Evolutionary conservation across 1,140 invertebrate genomes (phyloP).

Genomic region (Platyscapa corneri): DNA sequence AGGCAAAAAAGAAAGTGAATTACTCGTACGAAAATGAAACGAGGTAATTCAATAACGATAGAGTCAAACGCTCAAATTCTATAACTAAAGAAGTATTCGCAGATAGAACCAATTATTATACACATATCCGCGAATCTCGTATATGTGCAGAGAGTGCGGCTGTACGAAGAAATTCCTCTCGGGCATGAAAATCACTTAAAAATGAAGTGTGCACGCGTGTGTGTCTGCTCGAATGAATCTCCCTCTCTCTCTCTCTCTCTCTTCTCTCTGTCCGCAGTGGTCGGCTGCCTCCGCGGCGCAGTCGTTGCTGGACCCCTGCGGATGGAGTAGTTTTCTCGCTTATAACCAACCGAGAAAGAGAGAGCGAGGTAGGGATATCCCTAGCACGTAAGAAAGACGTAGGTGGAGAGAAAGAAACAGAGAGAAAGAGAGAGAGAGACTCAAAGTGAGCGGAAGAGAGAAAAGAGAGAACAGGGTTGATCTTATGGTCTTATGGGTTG

Average conservation of each 20-base stretch:
- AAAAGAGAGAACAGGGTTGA: constrained; percentile 53
- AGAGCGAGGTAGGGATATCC: constrained; percentile 8
- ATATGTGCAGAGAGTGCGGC: neutral
- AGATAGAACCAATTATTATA: constrained; percentile 8
- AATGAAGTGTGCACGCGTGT: constrained; percentile 38
- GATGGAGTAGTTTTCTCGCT: constrained; percentile 33
- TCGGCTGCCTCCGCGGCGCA: neutral
- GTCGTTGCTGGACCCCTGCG: constrained; percentile 25
- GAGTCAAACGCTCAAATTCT: neutral
- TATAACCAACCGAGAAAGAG: constrained; percentile 28
- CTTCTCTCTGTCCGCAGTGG: neutral
- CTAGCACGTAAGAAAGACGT: constrained; percentile 38
- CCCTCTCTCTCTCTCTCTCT: constrained; percentile 17
- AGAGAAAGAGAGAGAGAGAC: constrained; percentile 52
- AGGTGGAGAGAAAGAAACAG: constrained; percentile 52
- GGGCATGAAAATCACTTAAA: constrained; percentile 32
- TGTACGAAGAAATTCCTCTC: constrained; percentile 6
- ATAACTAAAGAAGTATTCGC: neutral
- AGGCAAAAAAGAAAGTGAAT: neutral
- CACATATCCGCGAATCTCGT: neutral
- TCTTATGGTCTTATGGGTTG: constrained; percentile 55
- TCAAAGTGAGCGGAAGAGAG: too few relatives aligned
- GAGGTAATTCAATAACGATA: neutral
- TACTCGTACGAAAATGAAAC: neutral
- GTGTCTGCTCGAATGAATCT: constrained; percentile 25